Conservation (phyloP, 2,113 vertebrate species). For the Cyprichromis sp. region DNA sequence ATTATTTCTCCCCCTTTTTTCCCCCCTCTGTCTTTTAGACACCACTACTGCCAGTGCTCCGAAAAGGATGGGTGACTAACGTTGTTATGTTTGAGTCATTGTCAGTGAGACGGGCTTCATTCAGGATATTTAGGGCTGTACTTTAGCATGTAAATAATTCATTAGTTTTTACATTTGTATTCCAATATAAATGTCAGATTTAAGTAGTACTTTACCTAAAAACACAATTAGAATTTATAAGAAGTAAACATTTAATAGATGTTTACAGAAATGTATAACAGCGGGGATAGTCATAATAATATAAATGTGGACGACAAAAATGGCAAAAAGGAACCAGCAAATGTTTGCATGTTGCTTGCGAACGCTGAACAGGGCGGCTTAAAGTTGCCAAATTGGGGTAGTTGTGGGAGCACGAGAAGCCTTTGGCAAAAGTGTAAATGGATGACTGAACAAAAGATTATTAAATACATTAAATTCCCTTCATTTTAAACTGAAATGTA, state of each 20-base stretch:
- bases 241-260: background rate
- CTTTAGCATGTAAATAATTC: background rate
- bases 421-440: background rate
- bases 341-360: background rate
- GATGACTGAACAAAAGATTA: slow-evolving; percentile 7
- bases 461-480: background rate
- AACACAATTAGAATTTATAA: background rate
- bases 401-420: background rate
- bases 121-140: background rate
- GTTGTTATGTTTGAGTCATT: background rate
- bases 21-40: background rate
- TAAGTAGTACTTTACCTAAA: background rate
- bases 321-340: background rate
- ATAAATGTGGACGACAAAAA: background rate
- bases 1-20: background rate
- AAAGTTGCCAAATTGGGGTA: background rate
- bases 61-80: background rate
- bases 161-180: background rate
- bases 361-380: background rate
- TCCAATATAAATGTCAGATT: background rate
- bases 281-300: accelerated
- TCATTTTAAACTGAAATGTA: slow-evolving; percentile 2
- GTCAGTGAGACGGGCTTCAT: background rate
- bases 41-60: background rate
- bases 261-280: background rate